phyloP scores from a whole-genome alignment of 2,797 vertebrate genomes.

The Tamandua tetradactyla region DNA sequence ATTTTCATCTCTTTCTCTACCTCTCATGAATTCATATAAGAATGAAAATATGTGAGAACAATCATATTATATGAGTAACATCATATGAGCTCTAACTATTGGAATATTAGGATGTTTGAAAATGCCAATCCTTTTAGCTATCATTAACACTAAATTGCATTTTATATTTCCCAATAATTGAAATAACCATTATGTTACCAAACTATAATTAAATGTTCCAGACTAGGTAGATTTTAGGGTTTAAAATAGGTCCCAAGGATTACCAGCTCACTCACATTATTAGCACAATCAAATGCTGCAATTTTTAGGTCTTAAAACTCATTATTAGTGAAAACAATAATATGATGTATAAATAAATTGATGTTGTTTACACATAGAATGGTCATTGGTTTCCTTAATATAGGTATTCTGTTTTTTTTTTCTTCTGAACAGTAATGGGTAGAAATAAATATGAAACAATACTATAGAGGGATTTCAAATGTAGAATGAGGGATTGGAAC shows the following conservation, averaged over 20 bases:
- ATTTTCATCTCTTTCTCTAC: not conserved
- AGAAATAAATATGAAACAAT: not conserved
- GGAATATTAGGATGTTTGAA: not conserved
- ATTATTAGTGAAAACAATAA: not conserved
- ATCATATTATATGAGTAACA: not conserved
- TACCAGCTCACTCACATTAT: not conserved
- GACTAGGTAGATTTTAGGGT: not conserved
- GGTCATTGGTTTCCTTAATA: not conserved
- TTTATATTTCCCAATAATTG: not conserved
- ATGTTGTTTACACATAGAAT: not conserved
- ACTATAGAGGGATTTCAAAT: not conserved
- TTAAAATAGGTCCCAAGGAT: not conserved
- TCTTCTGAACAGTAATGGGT: not conserved
- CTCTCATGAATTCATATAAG: not conserved
- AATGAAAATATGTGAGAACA: not conserved
- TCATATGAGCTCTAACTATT: not conserved
- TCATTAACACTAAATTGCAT: not conserved
- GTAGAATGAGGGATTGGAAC: not conserved
- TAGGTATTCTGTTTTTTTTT: not conserved
- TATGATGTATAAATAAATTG: not conserved
- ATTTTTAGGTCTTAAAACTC: not conserved
- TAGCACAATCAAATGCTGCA: not conserved
- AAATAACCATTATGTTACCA: not conserved
- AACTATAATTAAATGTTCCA: not conserved
- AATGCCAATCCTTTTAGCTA: slow-evolving; percentile 1